Percentiles rank a stretch among this genome's conserved stretches.
These are phyloP conservation scores for Stichopus chloronotus DNA, from an alignment of 35 echinoderm and acorn worm species.

Conservation along the genomic window DNA sequence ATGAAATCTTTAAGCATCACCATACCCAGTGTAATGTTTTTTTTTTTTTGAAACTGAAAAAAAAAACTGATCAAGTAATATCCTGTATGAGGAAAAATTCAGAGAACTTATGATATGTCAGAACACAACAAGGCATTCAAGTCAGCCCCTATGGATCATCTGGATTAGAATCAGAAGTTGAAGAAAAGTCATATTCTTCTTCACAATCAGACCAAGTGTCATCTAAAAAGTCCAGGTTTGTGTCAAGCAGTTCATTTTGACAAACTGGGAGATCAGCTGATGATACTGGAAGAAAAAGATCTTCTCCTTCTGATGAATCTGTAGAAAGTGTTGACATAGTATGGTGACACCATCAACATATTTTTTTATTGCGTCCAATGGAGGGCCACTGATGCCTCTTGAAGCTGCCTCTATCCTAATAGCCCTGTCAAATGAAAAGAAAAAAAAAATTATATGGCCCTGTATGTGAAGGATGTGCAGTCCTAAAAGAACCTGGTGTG, in stretches of 20 bases:
- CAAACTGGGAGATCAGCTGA: neutral
- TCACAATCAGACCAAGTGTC: conserved; percentile 7
- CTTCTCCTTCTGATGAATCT: neutral
- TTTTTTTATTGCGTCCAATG: conserved; percentile 2
- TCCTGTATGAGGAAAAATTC: neutral
- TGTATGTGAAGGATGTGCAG: neutral
- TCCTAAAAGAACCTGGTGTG: neutral
- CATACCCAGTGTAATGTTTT: neutral
- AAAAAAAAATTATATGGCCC: conserved; percentile 3
- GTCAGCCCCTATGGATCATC: neutral
- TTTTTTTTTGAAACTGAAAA: neutral
- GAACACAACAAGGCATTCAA: neutral
- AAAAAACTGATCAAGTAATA: neutral
- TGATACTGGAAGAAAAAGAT: neutral
- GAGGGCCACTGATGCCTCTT: conserved; percentile 5
- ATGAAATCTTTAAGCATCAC: neutral
- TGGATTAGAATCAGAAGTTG: neutral
- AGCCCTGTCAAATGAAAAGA: neutral
- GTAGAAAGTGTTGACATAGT: neutral
- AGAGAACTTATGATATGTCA: neutral
- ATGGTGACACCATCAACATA: conserved; percentile 2
- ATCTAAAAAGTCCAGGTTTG: conserved; percentile 3
- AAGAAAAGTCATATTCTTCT: neutral
- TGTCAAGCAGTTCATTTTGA: conserved; percentile 1
- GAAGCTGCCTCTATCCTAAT: conserved; percentile 2